These are phyloP conservation scores for Vulpes lagopus DNA, from an alignment of 2,113 vertebrate genomes.

Conservation along the genomic window DNA sequence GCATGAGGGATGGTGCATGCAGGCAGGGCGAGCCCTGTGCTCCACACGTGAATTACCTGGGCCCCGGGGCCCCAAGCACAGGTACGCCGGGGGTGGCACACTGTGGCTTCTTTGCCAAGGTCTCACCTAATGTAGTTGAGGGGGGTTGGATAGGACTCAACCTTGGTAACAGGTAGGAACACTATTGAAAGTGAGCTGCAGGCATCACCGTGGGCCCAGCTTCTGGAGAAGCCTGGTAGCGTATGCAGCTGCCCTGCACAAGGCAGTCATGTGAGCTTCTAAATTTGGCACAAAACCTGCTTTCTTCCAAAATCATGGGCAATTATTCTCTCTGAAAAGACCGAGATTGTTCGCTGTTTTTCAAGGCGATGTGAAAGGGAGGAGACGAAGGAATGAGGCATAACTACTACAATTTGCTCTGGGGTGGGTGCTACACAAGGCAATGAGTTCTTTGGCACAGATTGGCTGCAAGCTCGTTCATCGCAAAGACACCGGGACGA, in stretches of 20 bases:
- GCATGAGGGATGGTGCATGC: fast-evolving
- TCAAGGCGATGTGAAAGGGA: background rate
- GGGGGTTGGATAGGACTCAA: too few species aligned
- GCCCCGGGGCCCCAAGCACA: fast-evolving
- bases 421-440: fast-evolving
- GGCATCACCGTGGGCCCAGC: background rate
- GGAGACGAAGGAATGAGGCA: background rate
- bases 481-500: background rate
- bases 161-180: too few species aligned
- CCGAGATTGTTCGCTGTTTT: conserved; percentile 26
- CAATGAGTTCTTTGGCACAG: background rate
- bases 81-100: fast-evolving
- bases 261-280: background rate
- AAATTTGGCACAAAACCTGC: background rate
- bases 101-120: fast-evolving
- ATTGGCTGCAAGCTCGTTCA: fast-evolving
- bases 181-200: fast-evolving
- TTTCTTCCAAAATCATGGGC: conserved; percentile 57
- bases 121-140: fast-evolving
- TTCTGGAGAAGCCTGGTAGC: background rate
- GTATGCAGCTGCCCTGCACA: background rate
- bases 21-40: fast-evolving
- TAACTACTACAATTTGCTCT: background rate
- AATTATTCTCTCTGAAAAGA: conserved; percentile 67
- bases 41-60: fast-evolving